phyloP scores from a whole-genome alignment of 2,888 invertebrate species.

The Patella ulyssiponensis region DNA sequence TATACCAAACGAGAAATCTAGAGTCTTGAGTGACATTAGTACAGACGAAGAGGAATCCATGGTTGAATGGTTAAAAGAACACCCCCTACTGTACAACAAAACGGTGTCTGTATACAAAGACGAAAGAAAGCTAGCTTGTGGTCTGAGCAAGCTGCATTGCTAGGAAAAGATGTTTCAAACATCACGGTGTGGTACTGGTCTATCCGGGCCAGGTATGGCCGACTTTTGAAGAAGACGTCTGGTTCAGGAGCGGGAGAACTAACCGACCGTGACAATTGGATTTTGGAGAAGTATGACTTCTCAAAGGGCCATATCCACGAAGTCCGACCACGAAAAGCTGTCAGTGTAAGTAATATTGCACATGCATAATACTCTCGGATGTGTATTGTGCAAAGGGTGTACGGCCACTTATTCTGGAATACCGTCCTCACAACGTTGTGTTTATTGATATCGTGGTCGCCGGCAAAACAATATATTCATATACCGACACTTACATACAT shows the following conservation, averaged over 20 bases:
- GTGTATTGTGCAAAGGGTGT: too few species aligned
- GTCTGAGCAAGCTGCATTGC: not conserved
- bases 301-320: slow-evolving; percentile 18
- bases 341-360: not conserved
- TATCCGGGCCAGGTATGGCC: slow-evolving; percentile 6
- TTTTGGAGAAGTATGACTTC: slow-evolving; percentile 29
- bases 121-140: not conserved
- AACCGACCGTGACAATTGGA: slow-evolving; percentile 34
- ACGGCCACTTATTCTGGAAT: too few species aligned
- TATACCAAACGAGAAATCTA: not conserved
- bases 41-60: not conserved
- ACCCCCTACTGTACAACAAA: not conserved
- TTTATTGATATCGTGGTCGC: not conserved
- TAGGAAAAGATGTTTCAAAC: not conserved
- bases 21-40: not conserved
- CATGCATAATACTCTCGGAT: too few species aligned
- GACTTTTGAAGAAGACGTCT: slow-evolving; percentile 35
- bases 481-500: not conserved
- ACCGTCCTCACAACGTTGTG: too few species aligned
- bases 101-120: not conserved
- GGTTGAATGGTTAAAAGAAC: slow-evolving; percentile 5
- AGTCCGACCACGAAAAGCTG: not conserved
- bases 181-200: not conserved
- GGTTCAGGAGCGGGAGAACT: slow-evolving; percentile 27
- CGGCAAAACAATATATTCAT: not conserved